Evolutionary conservation across 2,797 vertebrate species (phyloP).

Genomic region (Triplophysa yarkandensis): DNA sequence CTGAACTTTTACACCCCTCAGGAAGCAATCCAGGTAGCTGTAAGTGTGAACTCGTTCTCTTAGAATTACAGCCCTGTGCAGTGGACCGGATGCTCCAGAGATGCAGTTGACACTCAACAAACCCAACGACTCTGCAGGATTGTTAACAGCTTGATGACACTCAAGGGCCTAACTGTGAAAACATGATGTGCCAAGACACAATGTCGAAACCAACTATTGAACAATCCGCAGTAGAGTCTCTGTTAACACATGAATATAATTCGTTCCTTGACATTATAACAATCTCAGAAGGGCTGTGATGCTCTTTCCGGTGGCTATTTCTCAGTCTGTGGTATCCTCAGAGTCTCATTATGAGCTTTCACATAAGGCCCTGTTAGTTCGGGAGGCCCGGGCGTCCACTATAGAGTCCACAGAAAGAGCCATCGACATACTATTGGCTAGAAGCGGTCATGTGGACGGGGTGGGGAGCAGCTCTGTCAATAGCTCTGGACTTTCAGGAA

Average conservation of each 20-base stretch:
- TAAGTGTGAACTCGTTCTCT: constrained; percentile 26
- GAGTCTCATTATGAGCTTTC: constrained; percentile 21
- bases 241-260: too few species aligned
- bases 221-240: too few species aligned
- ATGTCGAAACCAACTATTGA: too few species aligned
- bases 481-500: constrained; percentile 72
- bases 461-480: constrained; percentile 70
- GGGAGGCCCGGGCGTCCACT: constrained; percentile 23
- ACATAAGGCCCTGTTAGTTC: constrained; percentile 20
- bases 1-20: constrained; percentile 34
- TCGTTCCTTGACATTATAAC: too few species aligned
- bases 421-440: constrained; percentile 49
- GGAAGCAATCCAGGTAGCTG: constrained; percentile 23
- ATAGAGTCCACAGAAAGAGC: constrained; percentile 24
- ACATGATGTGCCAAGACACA: constrained; percentile 16
- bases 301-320: background rate
- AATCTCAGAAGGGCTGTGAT: background rate
- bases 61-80: constrained; percentile 42
- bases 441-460: constrained; percentile 68
- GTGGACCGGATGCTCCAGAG: constrained; percentile 37
- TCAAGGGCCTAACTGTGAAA: constrained; percentile 9
- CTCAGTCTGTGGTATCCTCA: background rate
- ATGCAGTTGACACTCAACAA: constrained; percentile 25
- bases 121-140: constrained; percentile 26
- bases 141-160: constrained; percentile 22